Base-by-base conservation (phyloP, 2,797 vertebrate species). In the Acrossocheilus wenchowensis region DNA sequence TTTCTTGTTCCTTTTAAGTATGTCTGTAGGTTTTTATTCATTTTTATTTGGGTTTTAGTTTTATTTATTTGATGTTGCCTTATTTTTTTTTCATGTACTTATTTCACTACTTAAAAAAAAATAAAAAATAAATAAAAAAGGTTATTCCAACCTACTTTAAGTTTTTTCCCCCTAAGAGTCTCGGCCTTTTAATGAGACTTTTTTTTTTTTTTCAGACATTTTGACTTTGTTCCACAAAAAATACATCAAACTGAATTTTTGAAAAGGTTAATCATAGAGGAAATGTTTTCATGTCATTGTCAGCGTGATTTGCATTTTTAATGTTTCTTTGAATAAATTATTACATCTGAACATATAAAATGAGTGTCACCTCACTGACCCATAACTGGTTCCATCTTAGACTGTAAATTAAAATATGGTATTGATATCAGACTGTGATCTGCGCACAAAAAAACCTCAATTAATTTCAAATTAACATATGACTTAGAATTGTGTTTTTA, bases 391-490 rank as follows among this genome's bases (percentile, higher is more conserved):
- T 64, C 52, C 41, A 60, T 88, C 69, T 64, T 48, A 12, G 34
- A 30, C 48, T 54, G 23, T 12, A 86, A 87, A 78, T 85, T 45
- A 52, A n/a, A 72, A 34, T 17, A 50, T 41, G 11, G 7, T 79
- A 34, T 78, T 77, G 8, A 64, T 64, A 75, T 82, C 43, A 68
- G 2, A 43, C 71, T 73, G 45, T 52, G 74, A 82, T 82, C 78
- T 50, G 4, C 36, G 45, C 34, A 23, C 34, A 57, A 48, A 60
- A 54, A 73, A 52, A 48, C 45, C 45, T 36, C 62, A 50, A 48
- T 90, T 88, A 57, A 83, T 72, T 77, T 79, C 4, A 68, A 26
- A 68, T 88, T 86, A 60, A 54, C 54, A 52, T 72, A 4, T 75
- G 23, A 79, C 81, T 78, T 78, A 39, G 12, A 60, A 81, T 68